phyloP scores from a whole-genome alignment of 1,140 invertebrate species.

The Andricus grossulariae region DNA sequence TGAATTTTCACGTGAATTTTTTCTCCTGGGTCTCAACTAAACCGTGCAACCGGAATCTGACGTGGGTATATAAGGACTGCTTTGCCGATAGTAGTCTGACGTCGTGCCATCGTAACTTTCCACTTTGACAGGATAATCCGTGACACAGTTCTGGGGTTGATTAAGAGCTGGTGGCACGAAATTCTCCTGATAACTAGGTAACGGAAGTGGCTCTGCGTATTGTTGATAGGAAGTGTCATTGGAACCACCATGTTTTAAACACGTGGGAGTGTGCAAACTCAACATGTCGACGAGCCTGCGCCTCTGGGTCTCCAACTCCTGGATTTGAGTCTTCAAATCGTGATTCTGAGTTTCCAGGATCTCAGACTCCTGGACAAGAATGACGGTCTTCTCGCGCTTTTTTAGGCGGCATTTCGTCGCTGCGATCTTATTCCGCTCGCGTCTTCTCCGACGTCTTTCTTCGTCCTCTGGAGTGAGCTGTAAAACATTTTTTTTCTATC shows the following conservation, averaged over 20 bases:
- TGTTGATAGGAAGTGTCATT: constrained; percentile 64
- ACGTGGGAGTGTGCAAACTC: constrained; percentile 82
- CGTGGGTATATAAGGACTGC: constrained; percentile 67
- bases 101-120: constrained; percentile 64
- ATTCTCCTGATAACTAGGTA: constrained; percentile 71
- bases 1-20: neutral
- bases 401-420: constrained; percentile 96
- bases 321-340: constrained; percentile 88
- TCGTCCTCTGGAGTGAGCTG: constrained; percentile 95
- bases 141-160: constrained; percentile 67
- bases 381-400: constrained; percentile 92
- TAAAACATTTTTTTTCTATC: constrained; percentile 46
- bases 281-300: constrained; percentile 85
- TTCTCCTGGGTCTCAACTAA: constrained; percentile 50
- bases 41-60: constrained; percentile 69
- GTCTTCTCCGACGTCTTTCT: constrained; percentile 86
- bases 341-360: constrained; percentile 91
- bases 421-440: constrained; percentile 95
- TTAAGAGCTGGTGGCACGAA: constrained; percentile 65
- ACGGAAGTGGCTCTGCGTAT: constrained; percentile 61
- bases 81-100: constrained; percentile 68
- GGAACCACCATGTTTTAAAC: constrained; percentile 79
- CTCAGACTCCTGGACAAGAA: constrained; percentile 91
- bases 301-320: constrained; percentile 85
- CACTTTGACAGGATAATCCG: constrained; percentile 71